These are phyloP conservation scores for Erethizon dorsatum DNA, from an alignment of 2,797 vertebrate genomes.

Conservation along the genomic window DNA sequence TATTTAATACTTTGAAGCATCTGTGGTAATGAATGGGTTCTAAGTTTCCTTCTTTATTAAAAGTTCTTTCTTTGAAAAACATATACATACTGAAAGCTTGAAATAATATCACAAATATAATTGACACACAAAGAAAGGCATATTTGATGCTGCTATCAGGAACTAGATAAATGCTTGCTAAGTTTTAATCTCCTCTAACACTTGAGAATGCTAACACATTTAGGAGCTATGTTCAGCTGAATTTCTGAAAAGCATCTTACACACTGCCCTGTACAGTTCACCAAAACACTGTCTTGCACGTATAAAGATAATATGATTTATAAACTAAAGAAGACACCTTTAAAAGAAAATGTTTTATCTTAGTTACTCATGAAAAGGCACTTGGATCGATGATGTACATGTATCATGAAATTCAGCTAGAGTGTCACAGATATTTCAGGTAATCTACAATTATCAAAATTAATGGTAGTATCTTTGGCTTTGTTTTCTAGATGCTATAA, in stretches of 20 bases:
- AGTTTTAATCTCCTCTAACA: slow-evolving; percentile 33
- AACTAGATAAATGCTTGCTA: slow-evolving; percentile 20
- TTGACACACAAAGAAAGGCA: not conserved
- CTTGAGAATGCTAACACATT: not conserved
- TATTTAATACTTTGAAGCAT: slow-evolving; percentile 57
- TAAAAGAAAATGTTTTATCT: slow-evolving; percentile 49
- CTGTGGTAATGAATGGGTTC: slow-evolving; percentile 38
- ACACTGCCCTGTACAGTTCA: not conserved
- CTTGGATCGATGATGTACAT: not conserved
- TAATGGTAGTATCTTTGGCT: not conserved
- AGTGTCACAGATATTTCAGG: not conserved
- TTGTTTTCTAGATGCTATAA: slow-evolving; percentile 32
- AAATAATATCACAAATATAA: slow-evolving; percentile 60
- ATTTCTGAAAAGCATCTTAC: slow-evolving; percentile 27
- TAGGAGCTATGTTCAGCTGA: not conserved
- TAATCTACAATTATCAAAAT: slow-evolving; percentile 17
- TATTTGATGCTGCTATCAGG: not conserved
- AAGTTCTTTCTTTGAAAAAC: slow-evolving; percentile 58
- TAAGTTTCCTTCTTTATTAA: slow-evolving; percentile 57
- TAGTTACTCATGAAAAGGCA: not conserved
- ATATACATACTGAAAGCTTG: slow-evolving; percentile 1
- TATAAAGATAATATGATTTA: not conserved
- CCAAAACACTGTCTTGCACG: not conserved
- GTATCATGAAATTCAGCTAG: not conserved
- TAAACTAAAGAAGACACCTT: not conserved